Conservation (phyloP, 2,888 invertebrate species). For the Leptothorax acervorum region DNA sequence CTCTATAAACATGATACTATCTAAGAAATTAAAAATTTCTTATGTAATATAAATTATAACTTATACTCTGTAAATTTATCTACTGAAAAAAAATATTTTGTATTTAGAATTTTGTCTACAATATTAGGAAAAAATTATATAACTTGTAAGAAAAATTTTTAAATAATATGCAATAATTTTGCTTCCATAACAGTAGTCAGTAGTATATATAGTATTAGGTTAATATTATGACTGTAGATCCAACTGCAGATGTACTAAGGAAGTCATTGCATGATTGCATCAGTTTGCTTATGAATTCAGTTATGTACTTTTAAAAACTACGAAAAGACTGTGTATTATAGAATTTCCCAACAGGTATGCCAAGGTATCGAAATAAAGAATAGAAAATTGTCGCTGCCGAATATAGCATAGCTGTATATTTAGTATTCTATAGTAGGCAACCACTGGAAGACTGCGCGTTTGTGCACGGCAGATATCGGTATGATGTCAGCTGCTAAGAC, state of each 20-base stretch:
- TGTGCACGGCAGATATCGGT: constrained; percentile 83
- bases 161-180: constrained; percentile 18
- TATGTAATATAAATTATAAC: background rate
- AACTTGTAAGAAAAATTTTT: background rate
- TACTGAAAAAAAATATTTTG: background rate
- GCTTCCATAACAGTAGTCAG: background rate
- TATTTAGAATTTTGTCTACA: background rate
- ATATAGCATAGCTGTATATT: constrained; percentile 75
- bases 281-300: constrained; percentile 42
- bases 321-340: constrained; percentile 28
- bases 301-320: constrained; percentile 23
- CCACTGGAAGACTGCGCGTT: constrained; percentile 83
- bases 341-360: constrained; percentile 69
- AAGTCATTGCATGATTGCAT: constrained; percentile 19
- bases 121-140: background rate
- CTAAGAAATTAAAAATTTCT: constrained; percentile 54
- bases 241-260: background rate
- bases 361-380: constrained; percentile 71
- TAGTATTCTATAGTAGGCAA: constrained; percentile 80
- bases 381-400: constrained; percentile 75
- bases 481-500: constrained; percentile 85
- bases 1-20: constrained; percentile 56
- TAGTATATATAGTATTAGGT: too few species aligned
- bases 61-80: background rate
- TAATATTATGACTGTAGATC: constrained; percentile 17